These are phyloP conservation scores for Drosophila demipolita DNA, from an alignment of 2,888 invertebrate species.

Conservation along the genomic window DNA sequence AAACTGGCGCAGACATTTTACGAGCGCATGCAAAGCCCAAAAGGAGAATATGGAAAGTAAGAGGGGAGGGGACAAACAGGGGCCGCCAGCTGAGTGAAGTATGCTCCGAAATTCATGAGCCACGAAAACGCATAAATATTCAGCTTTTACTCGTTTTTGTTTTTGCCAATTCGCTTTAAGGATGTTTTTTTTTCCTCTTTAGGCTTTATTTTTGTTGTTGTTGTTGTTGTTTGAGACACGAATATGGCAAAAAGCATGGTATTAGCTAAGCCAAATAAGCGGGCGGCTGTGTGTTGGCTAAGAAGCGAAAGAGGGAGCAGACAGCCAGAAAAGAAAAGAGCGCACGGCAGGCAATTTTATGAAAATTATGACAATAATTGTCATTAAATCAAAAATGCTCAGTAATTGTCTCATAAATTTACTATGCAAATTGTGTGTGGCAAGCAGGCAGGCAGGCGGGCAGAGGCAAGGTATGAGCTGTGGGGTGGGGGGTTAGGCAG, in stretches of 20 bases:
- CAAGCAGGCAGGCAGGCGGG: conserved; percentile 17
- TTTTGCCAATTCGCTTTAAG: conserved; percentile 29
- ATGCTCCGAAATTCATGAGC: conserved; percentile 79
- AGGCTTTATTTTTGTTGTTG: conserved; percentile 3
- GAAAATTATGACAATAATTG: conserved; percentile 82
- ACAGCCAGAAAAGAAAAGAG: conserved; percentile 30
- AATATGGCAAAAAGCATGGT: conserved; percentile 68
- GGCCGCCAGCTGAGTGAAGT: conserved; percentile 60
- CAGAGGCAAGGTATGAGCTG: not conserved
- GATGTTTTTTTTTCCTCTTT: not conserved
- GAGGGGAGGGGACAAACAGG: not conserved
- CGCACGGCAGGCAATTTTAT: conserved; percentile 75
- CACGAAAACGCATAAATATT: conserved; percentile 79
- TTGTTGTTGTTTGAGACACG: conserved; percentile 47
- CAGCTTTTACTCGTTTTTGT: conserved; percentile 45
- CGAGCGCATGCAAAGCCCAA: conserved; percentile 70
- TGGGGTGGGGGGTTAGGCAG: not conserved
- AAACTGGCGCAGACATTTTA: conserved; percentile 63
- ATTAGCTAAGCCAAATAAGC: conserved; percentile 54
- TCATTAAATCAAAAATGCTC: conserved; percentile 82
- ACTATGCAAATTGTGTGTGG: conserved; percentile 76
- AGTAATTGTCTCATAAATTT: conserved; percentile 82
- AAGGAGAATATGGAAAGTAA: conserved; percentile 53
- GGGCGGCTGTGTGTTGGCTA: not conserved
- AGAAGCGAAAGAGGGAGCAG: not conserved